Conservation (phyloP, 1,140 invertebrate genomes). For the Temnothorax curvispinosus region DNA sequence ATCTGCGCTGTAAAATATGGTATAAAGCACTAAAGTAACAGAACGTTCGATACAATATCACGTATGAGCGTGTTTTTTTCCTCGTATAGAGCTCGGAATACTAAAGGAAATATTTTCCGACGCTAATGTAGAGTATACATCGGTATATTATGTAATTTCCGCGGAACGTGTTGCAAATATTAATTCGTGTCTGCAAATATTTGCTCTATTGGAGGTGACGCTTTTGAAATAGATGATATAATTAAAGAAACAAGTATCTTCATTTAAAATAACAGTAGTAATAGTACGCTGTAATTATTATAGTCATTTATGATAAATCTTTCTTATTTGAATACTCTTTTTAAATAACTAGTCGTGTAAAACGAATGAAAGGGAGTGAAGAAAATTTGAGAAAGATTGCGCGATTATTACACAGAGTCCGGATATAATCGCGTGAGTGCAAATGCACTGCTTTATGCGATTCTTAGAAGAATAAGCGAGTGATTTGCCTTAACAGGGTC, state of each 20-base stretch:
- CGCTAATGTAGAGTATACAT: background rate
- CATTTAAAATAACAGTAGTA: background rate
- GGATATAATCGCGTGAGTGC: conserved; percentile 26
- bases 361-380: background rate
- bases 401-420: background rate
- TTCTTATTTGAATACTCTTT: background rate
- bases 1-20: background rate
- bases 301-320: background rate
- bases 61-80: conserved; percentile 25
- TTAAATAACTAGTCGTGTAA: background rate
- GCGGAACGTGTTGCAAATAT: conserved; percentile 32
- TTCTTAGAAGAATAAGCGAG: conserved; percentile 25
- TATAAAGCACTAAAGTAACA: background rate
- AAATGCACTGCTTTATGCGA: background rate
- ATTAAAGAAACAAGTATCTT: background rate
- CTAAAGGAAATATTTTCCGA: conserved; percentile 18
- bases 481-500: conserved; percentile 41
- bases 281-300: background rate
- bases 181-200: background rate
- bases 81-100: background rate
- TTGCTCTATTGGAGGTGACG: background rate
- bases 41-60: conserved; percentile 17
- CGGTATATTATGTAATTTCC: conserved; percentile 18
- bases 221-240: background rate
- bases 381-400: background rate